Evolutionary conservation across 2,113 vertebrate species (phyloP).

Genomic region (Poeciliopsis prolifica): DNA sequence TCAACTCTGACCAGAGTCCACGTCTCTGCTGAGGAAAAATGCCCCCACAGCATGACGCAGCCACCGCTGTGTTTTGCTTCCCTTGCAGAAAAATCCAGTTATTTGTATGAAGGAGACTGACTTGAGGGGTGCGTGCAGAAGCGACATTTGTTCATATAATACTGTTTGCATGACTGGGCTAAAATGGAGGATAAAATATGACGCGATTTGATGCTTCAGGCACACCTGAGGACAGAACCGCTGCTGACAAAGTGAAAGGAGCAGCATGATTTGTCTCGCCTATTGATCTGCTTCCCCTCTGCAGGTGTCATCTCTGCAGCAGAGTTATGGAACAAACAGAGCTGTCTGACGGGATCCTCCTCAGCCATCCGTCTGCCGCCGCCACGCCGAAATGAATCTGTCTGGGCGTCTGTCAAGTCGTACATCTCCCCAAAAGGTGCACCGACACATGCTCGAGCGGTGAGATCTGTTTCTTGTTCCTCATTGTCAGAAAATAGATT

Average conservation of each 20-base stretch:
- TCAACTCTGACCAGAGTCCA: neutral
- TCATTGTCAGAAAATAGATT: constrained; percentile 15
- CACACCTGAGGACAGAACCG: neutral
- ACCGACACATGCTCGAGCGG: neutral
- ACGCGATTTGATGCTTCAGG: neutral
- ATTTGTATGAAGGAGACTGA: neutral
- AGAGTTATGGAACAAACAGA: constrained; percentile 46
- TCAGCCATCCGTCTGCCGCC: constrained; percentile 28
- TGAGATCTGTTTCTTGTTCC: constrained; percentile 1
- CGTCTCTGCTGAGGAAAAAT: no score
- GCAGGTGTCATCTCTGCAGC: constrained; percentile 21
- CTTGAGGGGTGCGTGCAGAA: neutral
- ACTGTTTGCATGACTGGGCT: neutral
- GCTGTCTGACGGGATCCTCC: constrained; percentile 33
- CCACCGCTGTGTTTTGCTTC: no score
- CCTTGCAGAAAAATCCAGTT: no score
- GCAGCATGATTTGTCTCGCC: neutral
- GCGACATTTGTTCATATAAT: neutral
- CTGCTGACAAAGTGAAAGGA: neutral
- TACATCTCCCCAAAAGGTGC: constrained; percentile 17
- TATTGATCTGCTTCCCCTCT: constrained; percentile 16
- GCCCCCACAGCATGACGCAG: no score
- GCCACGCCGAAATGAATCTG: constrained; percentile 58
- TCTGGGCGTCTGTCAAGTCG: constrained; percentile 24
- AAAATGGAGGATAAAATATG: neutral